Base-by-base conservation (phyloP, 2,888 invertebrate genomes). In the Eupithecia exiguata region DNA sequence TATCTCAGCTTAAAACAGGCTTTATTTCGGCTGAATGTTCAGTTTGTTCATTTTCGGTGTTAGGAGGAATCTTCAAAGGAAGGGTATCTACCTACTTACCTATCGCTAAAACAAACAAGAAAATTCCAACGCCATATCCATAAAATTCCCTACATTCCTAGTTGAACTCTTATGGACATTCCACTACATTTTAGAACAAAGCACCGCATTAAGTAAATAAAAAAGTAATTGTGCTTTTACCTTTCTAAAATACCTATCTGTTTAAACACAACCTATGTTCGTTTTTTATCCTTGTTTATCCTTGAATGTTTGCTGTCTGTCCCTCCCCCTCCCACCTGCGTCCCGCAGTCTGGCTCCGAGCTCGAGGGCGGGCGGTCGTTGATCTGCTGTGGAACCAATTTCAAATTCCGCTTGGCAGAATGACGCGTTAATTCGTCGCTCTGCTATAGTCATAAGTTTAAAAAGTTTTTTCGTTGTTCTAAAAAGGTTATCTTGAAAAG, bases 271-370 rank as follows among this genome's bases (percentile, higher is more conserved):
- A 80, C 77, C 76, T 75, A 72, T 78, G 83, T 78, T 82, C 84
- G 85, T 84, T 86, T 87, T 84, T 82, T 84, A 83, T 83, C 80
- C 84, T 78, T 82, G 83, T 88, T 88, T 86, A 84, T 84, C 83
- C 80, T 82, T 79, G 82, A 85, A 85, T 87, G 84, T 88, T 88
- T 91, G 86, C 84, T 91, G 91, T 92, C 81, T 81, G 79, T n/a
- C 84, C 84, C 85, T 86, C 84, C 83, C 82, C 82, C 84, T 81
- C 84, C 84, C 86, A 84, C 87, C 85, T 86, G 78, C 76, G 58
- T 71, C 76, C 79, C 84, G 87, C 91, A 94, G 94, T 94, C 91
- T 85, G 88, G 87, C 90, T 89, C 89, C 89, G 90, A 89, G 87
- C 84, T 86, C 87, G 87, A 84, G 88, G 86, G 87, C 83, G 89